Evolutionary conservation across 1,140 invertebrate species (phyloP), one percentile per base, ranked within the genome.

Genomic region (Hypsibius dujardini): DNA sequence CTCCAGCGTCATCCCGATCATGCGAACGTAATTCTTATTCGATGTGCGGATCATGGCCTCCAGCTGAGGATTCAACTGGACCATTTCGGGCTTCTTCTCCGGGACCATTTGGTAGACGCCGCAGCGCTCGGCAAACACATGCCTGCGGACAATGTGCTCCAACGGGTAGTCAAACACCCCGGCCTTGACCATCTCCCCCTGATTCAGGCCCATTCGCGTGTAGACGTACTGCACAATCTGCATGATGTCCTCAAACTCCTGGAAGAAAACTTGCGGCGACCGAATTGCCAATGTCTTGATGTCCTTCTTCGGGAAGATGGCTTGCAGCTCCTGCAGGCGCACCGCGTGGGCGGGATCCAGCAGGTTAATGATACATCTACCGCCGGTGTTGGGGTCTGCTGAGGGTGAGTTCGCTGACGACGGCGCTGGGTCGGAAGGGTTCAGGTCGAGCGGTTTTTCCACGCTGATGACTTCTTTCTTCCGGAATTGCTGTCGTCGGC

Each of bases 131-230:
- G 42, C 42, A 42, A 67, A 67, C 3, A 67, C 3, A 67, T 67
- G 62, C 62, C 62, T 7, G 12, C 45, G 12, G 62, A 67, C 42
- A 42, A 67, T 67, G 42, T 67, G 62, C 42, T 67, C 62, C 62
- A 67, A 42, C 7, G 62, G 62, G 42, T 14, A 67, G 42, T 67
- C 62, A 42, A 67, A 67, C 12, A 42, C 62, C 3, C 62, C 62
- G 45, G 62, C 62, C 45, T 42, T 12, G 7, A 67, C 62, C 7
- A 67, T 67, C 12, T 67, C 7, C 12, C 3, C 62, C 7, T 7
- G 62, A 12, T 7, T 42, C 7, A 14, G 62, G 42, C 62, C 62
- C 62, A 67, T 67, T 42, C 45, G 12, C 42, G 42, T 42, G 3
- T 12, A 14, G 62, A 67, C 45, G 62, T 67, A 67, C 62, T 67